Evolutionary conservation across 1,140 invertebrate genomes (phyloP), one percentile per base, ranked within the genome.

Genomic region (Acromyrmex heyeri): DNA sequence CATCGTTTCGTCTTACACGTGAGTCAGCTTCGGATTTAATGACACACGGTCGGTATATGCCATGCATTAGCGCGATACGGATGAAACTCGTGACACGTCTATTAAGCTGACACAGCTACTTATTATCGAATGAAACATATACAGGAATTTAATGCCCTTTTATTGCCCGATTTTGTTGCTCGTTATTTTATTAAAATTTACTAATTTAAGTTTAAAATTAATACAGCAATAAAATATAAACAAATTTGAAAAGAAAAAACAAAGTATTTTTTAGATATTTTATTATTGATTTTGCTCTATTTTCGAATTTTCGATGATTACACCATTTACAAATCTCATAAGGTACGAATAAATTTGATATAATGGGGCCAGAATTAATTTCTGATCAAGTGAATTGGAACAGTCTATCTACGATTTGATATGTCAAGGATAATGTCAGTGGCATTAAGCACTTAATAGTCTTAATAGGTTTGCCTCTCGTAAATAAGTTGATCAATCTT

Each of bases 341-440:
- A 57, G 6, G 18, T 38, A 38, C 27, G 24, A 21, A 57, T 61
- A 21, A 61, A 14, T 77, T 77, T 27, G 0, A 16, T 12, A 27
- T 12, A 77, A 27, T 21, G 16, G 2, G 3, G 18, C 1, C 18
- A 67, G 18, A 77, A 65, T 65, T 65, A 78, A 64, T 78, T 34
- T 5, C 14, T 38, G 67, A 83, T 81, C 61, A 24, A 75, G 65
- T 86, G 77, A 86, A 88, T 88, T 69, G 55, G 75, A 81, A 27
- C 79, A 53, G 57, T 81, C 77, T 30, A 76, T n/a, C n/a, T 38
- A 48, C 50, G 34, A 86, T 79, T 69, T 24, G 72, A 89, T 86
- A 57, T 62, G 67, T 89, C 87, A 86, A 86, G 55, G 87, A 89
- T 88, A 89, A 86, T 67, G 75, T 86, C 76, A 86, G 7, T 57